Percentiles rank a stretch among this genome's conserved stretches.
phyloP scores from a whole-genome alignment of 2,888 invertebrate genomes.

The Parascotia fuliginaria region DNA sequence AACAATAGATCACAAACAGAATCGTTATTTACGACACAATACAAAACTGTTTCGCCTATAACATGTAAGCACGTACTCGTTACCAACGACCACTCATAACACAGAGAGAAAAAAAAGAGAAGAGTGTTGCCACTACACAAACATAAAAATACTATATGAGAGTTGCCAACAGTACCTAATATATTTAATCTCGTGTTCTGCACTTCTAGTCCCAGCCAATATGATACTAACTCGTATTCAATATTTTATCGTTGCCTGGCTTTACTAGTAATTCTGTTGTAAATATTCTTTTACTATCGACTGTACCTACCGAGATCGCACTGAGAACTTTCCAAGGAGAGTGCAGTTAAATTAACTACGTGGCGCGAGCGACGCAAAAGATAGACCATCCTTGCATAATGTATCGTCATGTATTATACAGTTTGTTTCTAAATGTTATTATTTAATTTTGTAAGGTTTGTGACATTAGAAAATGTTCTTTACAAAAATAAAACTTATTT shows the following conservation, averaged over 20 bases:
- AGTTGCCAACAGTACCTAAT: no score
- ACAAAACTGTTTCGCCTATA: no score
- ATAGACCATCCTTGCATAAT: slow-evolving; percentile 18
- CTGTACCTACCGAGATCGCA: slow-evolving; percentile 20
- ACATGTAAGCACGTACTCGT: no score
- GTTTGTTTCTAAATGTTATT: slow-evolving; percentile 3
- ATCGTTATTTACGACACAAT: no score
- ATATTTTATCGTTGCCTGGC: not conserved
- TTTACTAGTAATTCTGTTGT: slow-evolving; percentile 2
- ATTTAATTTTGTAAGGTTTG: not conserved
- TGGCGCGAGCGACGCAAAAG: slow-evolving; percentile 28
- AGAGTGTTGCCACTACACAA: no score
- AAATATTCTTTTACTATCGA: slow-evolving; percentile 27
- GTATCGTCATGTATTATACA: slow-evolving; percentile 28
- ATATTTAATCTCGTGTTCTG: no score
- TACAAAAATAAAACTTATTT: no score
- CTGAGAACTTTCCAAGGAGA: slow-evolving; percentile 28
- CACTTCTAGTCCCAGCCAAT: not conserved
- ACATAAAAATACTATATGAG: no score
- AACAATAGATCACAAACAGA: no score
- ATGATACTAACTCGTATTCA: not conserved
- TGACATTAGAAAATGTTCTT: no score
- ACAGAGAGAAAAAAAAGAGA: no score
- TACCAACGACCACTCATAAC: no score
- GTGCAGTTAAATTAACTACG: slow-evolving; percentile 26